phyloP scores from a whole-genome alignment of 1,140 invertebrate species.

The Onthophagus taurus region DNA sequence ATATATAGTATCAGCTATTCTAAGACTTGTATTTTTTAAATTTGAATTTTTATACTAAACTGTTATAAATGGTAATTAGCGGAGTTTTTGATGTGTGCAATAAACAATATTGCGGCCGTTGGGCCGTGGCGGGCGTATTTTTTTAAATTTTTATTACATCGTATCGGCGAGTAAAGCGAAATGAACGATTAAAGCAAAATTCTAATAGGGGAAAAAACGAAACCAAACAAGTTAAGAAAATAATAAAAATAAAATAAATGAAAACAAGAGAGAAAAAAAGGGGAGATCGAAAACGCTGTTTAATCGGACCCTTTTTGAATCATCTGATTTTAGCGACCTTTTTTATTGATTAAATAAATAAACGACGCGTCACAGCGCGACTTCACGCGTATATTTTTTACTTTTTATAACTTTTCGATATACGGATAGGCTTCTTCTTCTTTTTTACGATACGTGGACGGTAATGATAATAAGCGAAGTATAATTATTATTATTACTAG shows the following conservation, averaged over 20 bases:
- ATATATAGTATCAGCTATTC: slow-evolving; percentile 39
- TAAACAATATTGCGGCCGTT: slow-evolving; percentile 27
- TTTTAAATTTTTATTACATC: slow-evolving; percentile 35
- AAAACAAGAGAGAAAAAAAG: slow-evolving; percentile 14
- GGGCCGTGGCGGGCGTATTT: slow-evolving; percentile 19
- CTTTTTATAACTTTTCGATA: slow-evolving; percentile 36
- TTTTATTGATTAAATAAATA: slow-evolving; percentile 40
- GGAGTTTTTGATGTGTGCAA: slow-evolving; percentile 38
- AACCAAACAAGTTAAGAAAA: too few relatives aligned
- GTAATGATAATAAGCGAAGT: too few relatives aligned
- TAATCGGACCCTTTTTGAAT: slow-evolving; percentile 37
- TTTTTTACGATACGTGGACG: too few relatives aligned
- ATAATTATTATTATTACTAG: too few relatives aligned
- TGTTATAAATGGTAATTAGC: slow-evolving; percentile 39
- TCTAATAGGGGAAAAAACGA: too few relatives aligned
- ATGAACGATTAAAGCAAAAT: too few relatives aligned
- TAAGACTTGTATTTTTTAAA: slow-evolving; percentile 41
- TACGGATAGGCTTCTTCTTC: slow-evolving; percentile 27
- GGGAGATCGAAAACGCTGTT: slow-evolving; percentile 25
- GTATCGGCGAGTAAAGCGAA: too few relatives aligned
- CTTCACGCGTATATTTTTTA: slow-evolving; percentile 39
- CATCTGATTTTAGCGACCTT: too few relatives aligned
- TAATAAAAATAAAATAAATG: too few relatives aligned
- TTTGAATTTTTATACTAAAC: slow-evolving; percentile 42
- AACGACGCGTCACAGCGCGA: too few relatives aligned